Evolutionary conservation across 1,140 invertebrate species (phyloP), one percentile per base, ranked within the genome.

Genomic region (Drosophila mojavensis): DNA sequence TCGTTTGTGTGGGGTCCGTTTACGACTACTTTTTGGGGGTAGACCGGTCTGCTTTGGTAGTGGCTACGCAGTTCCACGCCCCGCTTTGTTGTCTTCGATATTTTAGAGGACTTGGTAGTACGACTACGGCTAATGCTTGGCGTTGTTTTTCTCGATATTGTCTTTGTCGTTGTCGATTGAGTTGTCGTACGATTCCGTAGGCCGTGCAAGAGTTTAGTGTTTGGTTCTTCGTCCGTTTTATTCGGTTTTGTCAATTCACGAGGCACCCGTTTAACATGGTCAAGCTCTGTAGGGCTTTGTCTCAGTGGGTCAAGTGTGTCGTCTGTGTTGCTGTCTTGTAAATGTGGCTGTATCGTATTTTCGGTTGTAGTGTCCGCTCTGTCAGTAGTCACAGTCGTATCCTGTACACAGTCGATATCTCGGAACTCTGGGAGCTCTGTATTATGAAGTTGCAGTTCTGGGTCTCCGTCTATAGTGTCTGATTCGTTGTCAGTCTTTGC

Each of bases 11-110:
- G 79, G 5, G 85, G 86, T 69, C 84, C 83, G 39, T 84, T 89
- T 1, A 92, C 78, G 30, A 92, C 73, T 20, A 91, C 81, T 28
- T 92, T 92, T 9, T 91, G 84, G 5, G 91, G 88, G 45, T 91
- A 90, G 5, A 70, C 43, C 5, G 78, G 71, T 61, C 76, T 71
- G 30, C 69, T 79, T 54, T 84, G 75, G 43, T 90, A 90, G 55
- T 92, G 84, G 70, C 90, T 75, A 5, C 78, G 75, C 26, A 89
- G 59, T 50, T 89, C 84, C 0, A 78, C 53, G 9, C 45, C 74
- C 1, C 79, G 71, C 41, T 79, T 90, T 2, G 86, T 90, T 1
- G 76, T 76, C 20, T 69, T 85, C 1, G 15, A 54, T 1, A 63
- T 15, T 68, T 81, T 89, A 3, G 78, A 79, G 0, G 67, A 65